Evolutionary conservation across 2,797 vertebrate species (phyloP).

Genomic region (Simalia tracyae): DNA sequence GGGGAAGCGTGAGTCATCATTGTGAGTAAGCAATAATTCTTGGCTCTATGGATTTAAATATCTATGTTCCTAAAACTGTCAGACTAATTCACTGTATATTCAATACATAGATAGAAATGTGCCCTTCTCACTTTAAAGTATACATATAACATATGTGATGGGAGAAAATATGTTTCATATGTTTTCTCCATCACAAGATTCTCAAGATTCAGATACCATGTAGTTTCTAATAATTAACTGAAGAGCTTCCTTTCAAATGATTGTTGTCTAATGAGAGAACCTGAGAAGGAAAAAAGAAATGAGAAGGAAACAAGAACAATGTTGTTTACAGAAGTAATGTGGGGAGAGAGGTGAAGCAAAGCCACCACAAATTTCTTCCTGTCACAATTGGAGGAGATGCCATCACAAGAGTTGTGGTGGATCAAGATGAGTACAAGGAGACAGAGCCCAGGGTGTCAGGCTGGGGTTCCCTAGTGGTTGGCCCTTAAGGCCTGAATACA

Average conservation of each 20-base stretch:
- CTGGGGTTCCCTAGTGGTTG: neutral
- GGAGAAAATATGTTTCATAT: neutral
- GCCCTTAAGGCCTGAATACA: neutral
- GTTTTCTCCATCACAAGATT: neutral
- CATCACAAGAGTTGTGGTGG: neutral
- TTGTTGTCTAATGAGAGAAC: neutral
- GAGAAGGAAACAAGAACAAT: neutral
- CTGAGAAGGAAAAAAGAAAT: neutral
- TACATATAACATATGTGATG: neutral
- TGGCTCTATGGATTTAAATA: constrained; percentile 44
- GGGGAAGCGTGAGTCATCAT: constrained; percentile 41
- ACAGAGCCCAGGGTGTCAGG: neutral
- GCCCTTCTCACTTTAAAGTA: constrained; percentile 4
- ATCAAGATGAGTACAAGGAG: neutral
- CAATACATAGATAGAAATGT: constrained; percentile 30
- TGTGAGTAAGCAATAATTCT: constrained; percentile 62
- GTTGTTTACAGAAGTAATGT: neutral
- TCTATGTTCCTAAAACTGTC: constrained; percentile 45
- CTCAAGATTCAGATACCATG: neutral
- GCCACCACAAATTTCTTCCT: neutral
- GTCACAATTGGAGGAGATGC: neutral
- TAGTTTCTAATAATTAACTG: neutral
- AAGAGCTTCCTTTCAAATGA: neutral
- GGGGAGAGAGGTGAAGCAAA: neutral
- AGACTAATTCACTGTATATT: constrained; percentile 39